Conservation (phyloP, 2,797 vertebrate genomes). For the Anguilla anguilla region DNA sequence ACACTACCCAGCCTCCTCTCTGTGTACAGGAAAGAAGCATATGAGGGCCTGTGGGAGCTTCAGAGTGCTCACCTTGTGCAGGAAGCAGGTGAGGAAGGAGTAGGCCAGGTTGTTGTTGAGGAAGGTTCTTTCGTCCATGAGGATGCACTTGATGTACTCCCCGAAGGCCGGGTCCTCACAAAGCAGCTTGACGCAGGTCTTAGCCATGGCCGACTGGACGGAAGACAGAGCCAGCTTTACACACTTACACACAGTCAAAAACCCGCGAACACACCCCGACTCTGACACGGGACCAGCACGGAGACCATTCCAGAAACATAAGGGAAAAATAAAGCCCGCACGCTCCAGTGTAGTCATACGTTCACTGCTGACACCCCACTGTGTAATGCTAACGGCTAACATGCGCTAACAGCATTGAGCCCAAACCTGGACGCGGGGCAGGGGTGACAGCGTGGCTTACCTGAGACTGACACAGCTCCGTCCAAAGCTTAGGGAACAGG, state of each 20-base stretch:
- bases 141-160: slow-evolving; percentile 96
- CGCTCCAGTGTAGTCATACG: slow-evolving; percentile 31
- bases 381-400: not conserved
- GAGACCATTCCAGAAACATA: not conserved
- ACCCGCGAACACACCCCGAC: not conserved
- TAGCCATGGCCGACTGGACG: slow-evolving; percentile 86
- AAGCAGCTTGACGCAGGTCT: slow-evolving; percentile 94
- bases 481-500: slow-evolving; percentile 96
- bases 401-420: not conserved
- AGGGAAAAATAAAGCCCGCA: not conserved
- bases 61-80: slow-evolving; percentile 81
- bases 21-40: too few species aligned
- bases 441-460: slow-evolving; percentile 59
- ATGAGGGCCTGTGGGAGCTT: too few species aligned
- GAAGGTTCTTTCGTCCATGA: slow-evolving; percentile 96
- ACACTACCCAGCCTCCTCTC: too few species aligned
- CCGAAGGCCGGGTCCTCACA: slow-evolving; percentile 95
- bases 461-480: slow-evolving; percentile 95
- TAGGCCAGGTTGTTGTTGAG: slow-evolving; percentile 93
- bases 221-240: not conserved
- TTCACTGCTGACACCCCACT: not conserved
- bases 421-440: not conserved
- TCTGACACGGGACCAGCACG: not conserved
- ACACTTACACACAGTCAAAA: not conserved
- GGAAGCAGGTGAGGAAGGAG: slow-evolving; percentile 93